Conservation (phyloP, 2,888 invertebrate genomes). For the Apoda limacodes region DNA sequence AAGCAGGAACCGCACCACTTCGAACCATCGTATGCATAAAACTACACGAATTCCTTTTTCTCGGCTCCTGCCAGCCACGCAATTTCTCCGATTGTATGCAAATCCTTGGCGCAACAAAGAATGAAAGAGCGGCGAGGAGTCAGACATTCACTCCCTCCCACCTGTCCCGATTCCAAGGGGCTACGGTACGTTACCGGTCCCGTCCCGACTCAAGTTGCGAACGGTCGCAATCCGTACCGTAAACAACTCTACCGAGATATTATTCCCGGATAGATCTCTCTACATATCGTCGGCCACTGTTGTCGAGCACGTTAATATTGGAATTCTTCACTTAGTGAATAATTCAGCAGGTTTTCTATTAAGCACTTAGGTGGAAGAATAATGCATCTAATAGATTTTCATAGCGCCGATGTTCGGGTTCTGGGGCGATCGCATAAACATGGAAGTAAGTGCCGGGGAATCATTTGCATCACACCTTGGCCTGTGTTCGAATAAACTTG, state of each 20-base stretch:
- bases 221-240: conserved; percentile 36
- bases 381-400: conserved; percentile 53
- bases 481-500: conserved; percentile 23
- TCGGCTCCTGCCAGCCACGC: conserved; percentile 44
- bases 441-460: conserved; percentile 22
- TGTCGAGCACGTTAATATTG: conserved; percentile 57
- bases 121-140: conserved; percentile 52
- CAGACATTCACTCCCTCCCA: conserved; percentile 46
- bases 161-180: conserved; percentile 15
- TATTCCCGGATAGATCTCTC: conserved; percentile 55
- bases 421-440: conserved; percentile 34
- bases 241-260: conserved; percentile 45
- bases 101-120: conserved; percentile 62
- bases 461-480: conserved; percentile 40
- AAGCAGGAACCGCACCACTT: conserved; percentile 29
- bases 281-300: conserved; percentile 49
- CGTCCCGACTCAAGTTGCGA: conserved; percentile 12
- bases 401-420: conserved; percentile 36
- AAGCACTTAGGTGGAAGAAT: conserved; percentile 54
- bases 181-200: conserved; percentile 34
- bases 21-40: conserved; percentile 42
- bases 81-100: conserved; percentile 67
- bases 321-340: conserved; percentile 49
- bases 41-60: conserved; percentile 48
- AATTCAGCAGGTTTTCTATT: conserved; percentile 56